Percentiles rank a stretch among this genome's conserved stretches.
Conservation (phyloP, 2,113 vertebrate genomes). For the Numida meleagris region DNA sequence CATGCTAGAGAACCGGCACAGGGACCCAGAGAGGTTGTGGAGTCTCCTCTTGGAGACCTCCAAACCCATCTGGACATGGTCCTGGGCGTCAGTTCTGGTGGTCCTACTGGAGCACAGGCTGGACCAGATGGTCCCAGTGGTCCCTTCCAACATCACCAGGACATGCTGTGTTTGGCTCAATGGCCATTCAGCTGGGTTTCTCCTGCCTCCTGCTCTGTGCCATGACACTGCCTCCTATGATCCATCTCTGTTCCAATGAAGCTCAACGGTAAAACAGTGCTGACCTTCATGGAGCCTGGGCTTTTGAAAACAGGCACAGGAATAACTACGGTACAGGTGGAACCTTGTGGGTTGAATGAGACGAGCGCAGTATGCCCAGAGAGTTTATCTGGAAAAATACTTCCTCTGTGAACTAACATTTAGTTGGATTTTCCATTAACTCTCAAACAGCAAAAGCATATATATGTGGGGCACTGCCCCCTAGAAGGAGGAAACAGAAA, state of each 20-base stretch:
- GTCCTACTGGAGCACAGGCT: not conserved
- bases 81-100: not conserved
- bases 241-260: not conserved
- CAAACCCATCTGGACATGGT: not conserved
- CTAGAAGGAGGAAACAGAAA: not conserved
- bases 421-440: not conserved
- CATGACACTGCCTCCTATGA: not conserved
- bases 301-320: not conserved
- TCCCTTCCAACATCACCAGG: not conserved
- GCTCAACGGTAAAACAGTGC: not conserved
- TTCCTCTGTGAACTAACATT: not conserved
- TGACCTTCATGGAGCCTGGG: accelerated
- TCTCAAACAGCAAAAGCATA: not conserved
- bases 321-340: not conserved
- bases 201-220: not conserved
- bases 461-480: not conserved
- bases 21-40: not conserved
- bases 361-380: not conserved
- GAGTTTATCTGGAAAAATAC: not conserved
- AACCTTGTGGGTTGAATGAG: not conserved
- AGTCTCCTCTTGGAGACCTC: not conserved
- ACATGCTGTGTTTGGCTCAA: not conserved
- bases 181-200: not conserved
- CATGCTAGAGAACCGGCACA: not conserved
- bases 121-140: not conserved